A percentile compares a stretch with the other conserved stretches of the same genome.
Evolutionary conservation across 2,113 vertebrate genomes (phyloP).

Genomic region (Apistogramma diplotaenia): DNA sequence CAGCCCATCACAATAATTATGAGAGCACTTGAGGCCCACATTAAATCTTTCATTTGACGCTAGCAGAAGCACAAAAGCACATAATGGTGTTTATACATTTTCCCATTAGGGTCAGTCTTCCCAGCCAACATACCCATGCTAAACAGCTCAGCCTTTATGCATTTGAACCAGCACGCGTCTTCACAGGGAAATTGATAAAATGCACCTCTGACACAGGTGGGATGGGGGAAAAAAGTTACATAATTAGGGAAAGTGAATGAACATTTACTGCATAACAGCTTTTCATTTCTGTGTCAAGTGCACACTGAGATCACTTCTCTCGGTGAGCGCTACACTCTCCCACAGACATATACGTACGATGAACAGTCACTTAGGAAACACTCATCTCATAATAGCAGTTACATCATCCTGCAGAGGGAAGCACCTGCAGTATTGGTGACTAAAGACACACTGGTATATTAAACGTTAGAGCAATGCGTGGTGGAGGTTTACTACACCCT

Average conservation of each 20-base stretch:
- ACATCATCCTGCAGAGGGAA: constrained; percentile 36
- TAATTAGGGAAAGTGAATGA: constrained; percentile 27
- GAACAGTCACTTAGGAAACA: constrained; percentile 39
- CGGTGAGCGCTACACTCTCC: constrained; percentile 8
- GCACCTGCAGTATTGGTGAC: constrained; percentile 24
- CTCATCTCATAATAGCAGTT: constrained; percentile 31
- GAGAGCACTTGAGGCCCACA: constrained; percentile 55
- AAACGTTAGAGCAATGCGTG: not conserved
- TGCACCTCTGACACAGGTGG: constrained; percentile 24
- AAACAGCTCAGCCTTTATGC: not conserved
- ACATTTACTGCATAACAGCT: constrained; percentile 27
- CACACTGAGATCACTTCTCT: constrained; percentile 31
- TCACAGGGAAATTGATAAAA: not conserved
- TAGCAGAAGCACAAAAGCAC: constrained; percentile 24
- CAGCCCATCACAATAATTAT: constrained; percentile 37
- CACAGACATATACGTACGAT: not conserved
- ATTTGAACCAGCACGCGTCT: not conserved
- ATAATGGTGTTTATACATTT: constrained; percentile 52
- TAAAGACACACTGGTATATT: constrained; percentile 17
- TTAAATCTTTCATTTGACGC: constrained; percentile 43
- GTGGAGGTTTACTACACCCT: not conserved
- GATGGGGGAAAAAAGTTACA: constrained; percentile 1
- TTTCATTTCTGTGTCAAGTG: constrained; percentile 51
- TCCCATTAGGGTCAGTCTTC: constrained; percentile 36
- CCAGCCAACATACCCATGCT: constrained; percentile 11